Evolutionary conservation across 2,888 invertebrate genomes (phyloP), one percentile per base, ranked within the genome.

Genomic region (Dasypogon diadema): DNA sequence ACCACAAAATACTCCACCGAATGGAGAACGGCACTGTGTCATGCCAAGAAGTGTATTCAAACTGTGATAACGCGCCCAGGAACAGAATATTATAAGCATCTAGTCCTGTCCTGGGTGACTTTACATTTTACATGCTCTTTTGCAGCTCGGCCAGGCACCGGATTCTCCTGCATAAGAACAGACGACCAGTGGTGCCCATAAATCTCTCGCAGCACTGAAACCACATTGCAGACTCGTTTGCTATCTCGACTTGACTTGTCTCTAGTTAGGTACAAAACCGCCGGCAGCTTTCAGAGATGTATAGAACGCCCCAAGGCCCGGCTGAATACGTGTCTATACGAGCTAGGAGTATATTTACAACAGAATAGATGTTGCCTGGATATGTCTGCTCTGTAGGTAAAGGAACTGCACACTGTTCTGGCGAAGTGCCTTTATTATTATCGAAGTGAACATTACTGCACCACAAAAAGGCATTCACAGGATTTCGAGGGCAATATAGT

Each of bases 161-260:
- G 48, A 68, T 22, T 65, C 14, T 46, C 12, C 42, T 65, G 46
- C 21, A 37, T 37, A 68, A 68, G 24, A 46, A 12, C 26, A 24
- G 48, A 68, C 65, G 65, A 46, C 65, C 16, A 48, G 16, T 10
- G 65, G 46, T 14, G 24, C 48, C 65, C 65, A 68, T 68, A 68
- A 68, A 68, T 68, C 65, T 68, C 46, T 68, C 48, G 24, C 24
- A 48, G 48, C 48, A 22, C 26, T 42, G 12, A 68, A 68, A 68
- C 65, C 65, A 48, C 65, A 68, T 68, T 68, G 46, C 65, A 68
- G 48, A 46, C n/a, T 68, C 65, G 26, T 68, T 68, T 68, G 48
- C 65, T 48, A 68, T 68, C 65, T 48, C 65, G 24, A 48, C 48
- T 48, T 48, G 24, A 48, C 48, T 48, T 34, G 48, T 48, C 65